Percentiles rank a stretch among this genome's conserved stretches.
phyloP scores from a whole-genome alignment of 2,113 vertebrate genomes.

The Chlorodrepanis virens region DNA sequence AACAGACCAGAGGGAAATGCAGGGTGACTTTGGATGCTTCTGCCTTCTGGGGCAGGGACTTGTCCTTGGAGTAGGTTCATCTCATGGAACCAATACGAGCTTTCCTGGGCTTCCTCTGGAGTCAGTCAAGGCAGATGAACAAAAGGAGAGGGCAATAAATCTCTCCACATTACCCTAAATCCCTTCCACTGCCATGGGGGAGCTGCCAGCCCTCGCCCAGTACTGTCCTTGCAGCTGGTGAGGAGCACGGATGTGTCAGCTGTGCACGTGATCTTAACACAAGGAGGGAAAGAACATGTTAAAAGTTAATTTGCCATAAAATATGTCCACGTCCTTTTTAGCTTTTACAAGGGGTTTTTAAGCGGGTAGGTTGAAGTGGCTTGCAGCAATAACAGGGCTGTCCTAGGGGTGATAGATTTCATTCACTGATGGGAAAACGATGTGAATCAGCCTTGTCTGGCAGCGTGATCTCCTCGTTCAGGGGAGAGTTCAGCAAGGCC shows the following conservation, averaged over 20 bases:
- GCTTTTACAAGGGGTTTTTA: slow-evolving; percentile 41
- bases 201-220: neutral
- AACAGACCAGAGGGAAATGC: too few species aligned
- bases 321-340: neutral
- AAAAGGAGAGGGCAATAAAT: neutral
- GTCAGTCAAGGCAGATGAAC: too few species aligned
- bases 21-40: too few species aligned
- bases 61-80: too few species aligned
- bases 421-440: slow-evolving; percentile 44
- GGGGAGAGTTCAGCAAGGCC: slow-evolving; percentile 35
- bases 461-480: neutral
- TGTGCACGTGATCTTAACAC: neutral
- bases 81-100: too few species aligned
- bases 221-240: neutral
- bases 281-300: slow-evolving; percentile 6
- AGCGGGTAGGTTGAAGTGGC: neutral
- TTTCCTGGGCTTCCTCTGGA: too few species aligned
- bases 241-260: neutral
- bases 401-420: slow-evolving; percentile 35
- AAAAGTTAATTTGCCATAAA: slow-evolving; percentile 62
- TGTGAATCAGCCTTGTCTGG: slow-evolving; percentile 53
- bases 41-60: too few species aligned
- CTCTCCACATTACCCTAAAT: neutral
- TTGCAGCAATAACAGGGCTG: slow-evolving; percentile 17
- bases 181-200: accelerated